Evolutionary conservation across 1,140 invertebrate genomes (phyloP), one percentile per base, ranked within the genome.

Genomic region (Propsilocerus akamusi): DNA sequence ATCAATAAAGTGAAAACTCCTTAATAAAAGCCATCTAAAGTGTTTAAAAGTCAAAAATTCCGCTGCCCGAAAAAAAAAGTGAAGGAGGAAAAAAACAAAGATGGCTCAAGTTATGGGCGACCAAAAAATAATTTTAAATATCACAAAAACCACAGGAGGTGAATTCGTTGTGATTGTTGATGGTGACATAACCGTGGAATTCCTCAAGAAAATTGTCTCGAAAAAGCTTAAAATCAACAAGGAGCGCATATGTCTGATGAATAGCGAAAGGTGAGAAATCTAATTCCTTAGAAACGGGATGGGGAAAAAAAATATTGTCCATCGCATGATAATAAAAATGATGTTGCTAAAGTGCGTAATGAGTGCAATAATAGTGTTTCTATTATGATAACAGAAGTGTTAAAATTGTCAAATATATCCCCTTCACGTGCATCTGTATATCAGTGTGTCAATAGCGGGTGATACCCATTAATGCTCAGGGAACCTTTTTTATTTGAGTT

Each of bases 201-300:
- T 82, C 63, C 74, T 94, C 12, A 92, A 93, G 68, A 88, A 88
- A 68, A 73, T 85, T 46, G 84, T 94, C 57, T 88, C 88, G n/a
- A 89, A 90, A 68, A 82, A 80, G 64, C 72, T 93, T 52, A 90
- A 88, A 75, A 84, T 94, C 60, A 79, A 84, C 54, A 90, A 90
- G 69, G 87, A 92, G 70, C 78, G 86, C 61, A 91, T 94, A 68
- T 88, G 86, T 66, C 72, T 95, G 58, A 73, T 95, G 51, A 83
- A 91, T 69, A 78, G 85, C 56, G 87, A 95, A 69, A 90, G 86
- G 90, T 92, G 68, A 77, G 59, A 59, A 23, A 14, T 11, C 2
- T 5, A 41, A 14, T 46, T 14, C 14, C n/a, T 4, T 4, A 25
- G 11, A 25, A 47, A 25, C n/a, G n/a, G n/a, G n/a, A 47, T 17